Conservation (phyloP, 2,797 vertebrate genomes). For the Myiothlypis chrysogaster region DNA sequence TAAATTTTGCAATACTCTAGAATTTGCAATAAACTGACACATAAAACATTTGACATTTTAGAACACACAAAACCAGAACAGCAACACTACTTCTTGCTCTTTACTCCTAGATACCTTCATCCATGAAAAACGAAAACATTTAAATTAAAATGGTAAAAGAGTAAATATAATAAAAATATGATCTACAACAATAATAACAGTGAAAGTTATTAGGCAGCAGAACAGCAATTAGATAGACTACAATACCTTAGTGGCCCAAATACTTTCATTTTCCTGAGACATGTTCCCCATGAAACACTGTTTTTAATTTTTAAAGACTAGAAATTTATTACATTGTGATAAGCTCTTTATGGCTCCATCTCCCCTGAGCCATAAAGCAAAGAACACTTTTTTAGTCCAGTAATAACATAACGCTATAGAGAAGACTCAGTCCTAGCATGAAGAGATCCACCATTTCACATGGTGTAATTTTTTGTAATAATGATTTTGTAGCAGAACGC, state of each 20-base stretch:
- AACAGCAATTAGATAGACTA: neutral
- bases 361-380: conserved; percentile 4
- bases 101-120: neutral
- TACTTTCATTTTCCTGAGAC: conserved; percentile 23
- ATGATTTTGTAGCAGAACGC: neutral
- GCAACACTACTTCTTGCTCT: neutral
- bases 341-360: neutral
- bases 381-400: neutral
- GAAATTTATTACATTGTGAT: neutral
- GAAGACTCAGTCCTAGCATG: neutral
- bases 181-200: conserved; percentile 31
- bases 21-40: neutral
- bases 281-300: neutral
- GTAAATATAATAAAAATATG: conserved; percentile 30
- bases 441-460: neutral
- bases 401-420: neutral
- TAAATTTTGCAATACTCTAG: neutral
- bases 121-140: neutral
- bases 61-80: neutral
- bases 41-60: neutral
- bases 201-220: neutral
- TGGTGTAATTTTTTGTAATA: neutral
- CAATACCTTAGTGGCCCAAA: neutral
- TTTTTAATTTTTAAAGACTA: conserved; percentile 56
- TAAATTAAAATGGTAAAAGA: neutral